These are phyloP conservation scores for Dione vanillae DNA, from an alignment of 2,888 invertebrate genomes.

Conservation along the genomic window DNA sequence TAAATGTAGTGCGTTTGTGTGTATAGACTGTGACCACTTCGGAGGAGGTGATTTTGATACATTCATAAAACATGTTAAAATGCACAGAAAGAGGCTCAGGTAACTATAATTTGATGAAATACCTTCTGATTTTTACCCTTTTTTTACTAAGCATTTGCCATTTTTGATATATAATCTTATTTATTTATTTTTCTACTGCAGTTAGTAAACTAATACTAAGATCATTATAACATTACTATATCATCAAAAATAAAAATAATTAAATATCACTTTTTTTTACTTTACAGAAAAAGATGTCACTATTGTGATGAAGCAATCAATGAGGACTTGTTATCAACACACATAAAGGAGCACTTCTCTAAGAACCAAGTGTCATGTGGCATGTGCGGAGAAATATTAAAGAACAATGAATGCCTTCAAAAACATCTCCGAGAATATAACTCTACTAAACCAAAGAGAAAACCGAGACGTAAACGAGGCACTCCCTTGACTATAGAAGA, in stretches of 20 bases:
- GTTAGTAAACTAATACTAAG: background rate
- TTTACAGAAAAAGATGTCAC: constrained; percentile 54
- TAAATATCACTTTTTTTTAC: constrained; percentile 6
- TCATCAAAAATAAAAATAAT: background rate
- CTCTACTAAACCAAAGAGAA: constrained; percentile 58
- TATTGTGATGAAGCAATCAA: constrained; percentile 61
- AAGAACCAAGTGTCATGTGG: constrained; percentile 61
- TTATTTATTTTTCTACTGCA: background rate
- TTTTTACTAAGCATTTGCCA: background rate
- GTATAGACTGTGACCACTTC: constrained; percentile 85
- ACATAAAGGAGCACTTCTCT: constrained; percentile 60
- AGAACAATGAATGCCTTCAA: constrained; percentile 62
- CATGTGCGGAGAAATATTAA: constrained; percentile 69
- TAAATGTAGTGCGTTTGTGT: constrained; percentile 86
- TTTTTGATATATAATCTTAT: background rate
- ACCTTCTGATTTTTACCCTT: background rate
- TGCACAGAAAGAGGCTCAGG: constrained; percentile 85
- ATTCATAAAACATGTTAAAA: constrained; percentile 86
- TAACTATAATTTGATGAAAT: constrained; percentile 51
- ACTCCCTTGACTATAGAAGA: constrained; percentile 71
- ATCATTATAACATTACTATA: too few species aligned
- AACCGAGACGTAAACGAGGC: constrained; percentile 66
- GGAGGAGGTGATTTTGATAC: constrained; percentile 85
- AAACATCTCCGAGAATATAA: constrained; percentile 63
- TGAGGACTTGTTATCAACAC: constrained; percentile 53